Conservation (phyloP, 2,797 vertebrate species). For the Leptatherina wallacei region DNA sequence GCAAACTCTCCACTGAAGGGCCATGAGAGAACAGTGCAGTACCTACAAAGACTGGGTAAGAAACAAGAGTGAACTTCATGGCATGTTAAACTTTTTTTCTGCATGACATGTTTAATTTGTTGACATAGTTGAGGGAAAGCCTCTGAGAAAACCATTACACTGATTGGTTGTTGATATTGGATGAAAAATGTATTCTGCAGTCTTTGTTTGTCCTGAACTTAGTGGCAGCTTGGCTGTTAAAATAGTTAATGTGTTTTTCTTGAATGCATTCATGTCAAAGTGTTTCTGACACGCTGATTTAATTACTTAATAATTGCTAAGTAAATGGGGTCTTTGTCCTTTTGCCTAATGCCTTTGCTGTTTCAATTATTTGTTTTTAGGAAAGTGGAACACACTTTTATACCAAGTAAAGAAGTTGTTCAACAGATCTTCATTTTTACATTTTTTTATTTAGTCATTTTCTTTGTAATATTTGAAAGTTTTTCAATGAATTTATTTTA, state of each 20-base stretch:
- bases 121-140: slow-evolving; percentile 10
- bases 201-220: neutral
- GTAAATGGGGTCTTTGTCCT: neutral
- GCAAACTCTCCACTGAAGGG: slow-evolving; percentile 98
- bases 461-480: no score
- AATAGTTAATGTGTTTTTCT: neutral
- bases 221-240: neutral
- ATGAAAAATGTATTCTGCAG: neutral
- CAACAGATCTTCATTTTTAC: no score
- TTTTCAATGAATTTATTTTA: no score
- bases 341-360: neutral
- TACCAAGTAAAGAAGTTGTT: no score
- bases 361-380: neutral
- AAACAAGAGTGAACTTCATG: neutral
- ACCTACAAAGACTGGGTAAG: slow-evolving; percentile 94
- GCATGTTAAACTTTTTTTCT: neutral
- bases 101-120: neutral
- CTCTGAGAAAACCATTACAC: slow-evolving; percentile 14
- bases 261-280: neutral
- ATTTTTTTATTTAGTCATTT: no score
- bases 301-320: neutral
- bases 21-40: slow-evolving; percentile 97
- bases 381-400: no score
- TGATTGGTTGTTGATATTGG: slow-evolving; percentile 27
- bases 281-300: neutral